Evolutionary conservation across 1,140 invertebrate genomes (phyloP).

Genomic region (Camponotus floridanus): DNA sequence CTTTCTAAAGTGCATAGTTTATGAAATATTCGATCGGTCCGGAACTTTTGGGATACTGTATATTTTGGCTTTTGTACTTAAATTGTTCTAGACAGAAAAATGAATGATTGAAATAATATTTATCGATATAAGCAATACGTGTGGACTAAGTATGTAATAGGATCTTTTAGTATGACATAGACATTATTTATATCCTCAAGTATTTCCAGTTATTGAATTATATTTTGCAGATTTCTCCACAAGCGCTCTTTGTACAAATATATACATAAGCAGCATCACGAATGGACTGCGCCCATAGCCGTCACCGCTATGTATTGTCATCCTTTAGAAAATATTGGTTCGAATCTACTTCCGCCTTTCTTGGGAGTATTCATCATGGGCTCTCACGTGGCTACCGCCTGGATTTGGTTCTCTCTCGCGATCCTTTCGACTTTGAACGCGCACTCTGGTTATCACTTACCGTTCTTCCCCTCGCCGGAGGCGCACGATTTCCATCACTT

Average conservation of each 20-base stretch:
- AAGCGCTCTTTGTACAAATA: conserved; percentile 92
- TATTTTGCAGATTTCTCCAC: conserved; percentile 90
- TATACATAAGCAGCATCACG: conserved; percentile 95
- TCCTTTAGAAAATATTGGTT: conserved; percentile 94
- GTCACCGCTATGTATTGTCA: conserved; percentile 95
- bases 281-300: conserved; percentile 95
- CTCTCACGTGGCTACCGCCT: conserved; percentile 93
- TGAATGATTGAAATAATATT: neutral
- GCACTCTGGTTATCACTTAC: conserved; percentile 96
- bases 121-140: neutral
- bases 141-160: neutral
- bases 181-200: conserved; percentile 16
- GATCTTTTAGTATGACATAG: neutral
- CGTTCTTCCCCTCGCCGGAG: conserved; percentile 95
- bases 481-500: conserved; percentile 96
- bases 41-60: too few species aligned
- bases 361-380: conserved; percentile 93
- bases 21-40: too few species aligned
- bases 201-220: neutral
- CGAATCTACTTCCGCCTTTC: conserved; percentile 93
- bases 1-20: too few species aligned
- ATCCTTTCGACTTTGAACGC: conserved; percentile 93
- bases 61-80: neutral
- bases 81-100: neutral
- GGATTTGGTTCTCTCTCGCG: conserved; percentile 94